Base-by-base conservation (phyloP, 2,888 invertebrate genomes). In the Temnothorax ravouxi region DNA sequence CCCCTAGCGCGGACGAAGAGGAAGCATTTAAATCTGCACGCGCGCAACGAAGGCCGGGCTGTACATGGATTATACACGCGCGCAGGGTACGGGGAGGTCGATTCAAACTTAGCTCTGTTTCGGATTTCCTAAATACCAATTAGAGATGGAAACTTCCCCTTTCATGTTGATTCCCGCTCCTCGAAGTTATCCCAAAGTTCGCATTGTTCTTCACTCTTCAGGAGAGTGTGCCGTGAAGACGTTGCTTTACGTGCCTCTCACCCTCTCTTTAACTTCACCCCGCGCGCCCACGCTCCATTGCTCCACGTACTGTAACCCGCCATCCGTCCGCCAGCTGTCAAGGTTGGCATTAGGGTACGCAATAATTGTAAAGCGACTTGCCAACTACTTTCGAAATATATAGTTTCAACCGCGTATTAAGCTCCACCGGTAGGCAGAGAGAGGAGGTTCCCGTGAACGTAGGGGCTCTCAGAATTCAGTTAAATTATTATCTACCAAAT, bases 71-170 rank as follows among this genome's bases (percentile, higher is more conserved):
- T 80, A 59, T 79, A 71, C 54, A 38, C 69, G 72, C 76, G 38
- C 66, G 69, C 29, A 29, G 29, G 76, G 41, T 84, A 79, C 83
- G 83, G 59, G 59, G 69, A 75, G 84, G 79, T 87, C 86, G 89
- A 89, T 86, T 86, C 87, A 44, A 88, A 91, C 89, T 91, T 91
- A 91, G 92, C 88, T 93, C 91, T 92, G 93, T 93, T 93, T 94
- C 92, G 92, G 93, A 94, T 94, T 94, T 93, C 91, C 94, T 94
- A 94, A 94, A 94, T 94, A 94, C 93, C 94, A 94, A 94, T 94
- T 94, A 94, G 93, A 92, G 93, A 92, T 92, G 92, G 93, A 94
- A 94, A 94, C 93, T 94, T 94, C 92, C 91, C 92, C 93, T 94
- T 94, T 94, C 94, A 94, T 94, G 94, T 94, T 94, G 94, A 94